phyloP scores from a whole-genome alignment of 2,888 invertebrate genomes.

The Acleris literana region DNA sequence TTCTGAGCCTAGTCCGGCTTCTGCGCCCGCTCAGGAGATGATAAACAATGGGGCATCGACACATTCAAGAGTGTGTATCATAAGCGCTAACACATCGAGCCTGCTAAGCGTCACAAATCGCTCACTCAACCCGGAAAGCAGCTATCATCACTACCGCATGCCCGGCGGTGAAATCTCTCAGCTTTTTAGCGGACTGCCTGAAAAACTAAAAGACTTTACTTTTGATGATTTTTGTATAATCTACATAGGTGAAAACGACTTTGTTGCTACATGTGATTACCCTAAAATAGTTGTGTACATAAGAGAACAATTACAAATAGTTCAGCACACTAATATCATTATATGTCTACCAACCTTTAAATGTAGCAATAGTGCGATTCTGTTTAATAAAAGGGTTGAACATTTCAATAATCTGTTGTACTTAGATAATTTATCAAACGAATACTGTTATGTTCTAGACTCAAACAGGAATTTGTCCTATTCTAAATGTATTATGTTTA shows the following conservation, averaged over 20 bases:
- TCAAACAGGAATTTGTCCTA: slow-evolving; percentile 13
- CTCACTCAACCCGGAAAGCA: too few species aligned
- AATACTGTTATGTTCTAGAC: slow-evolving; percentile 7
- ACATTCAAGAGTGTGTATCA: too few species aligned
- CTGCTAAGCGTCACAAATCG: too few species aligned
- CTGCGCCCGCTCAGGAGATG: not conserved
- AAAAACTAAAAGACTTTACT: slow-evolving; percentile 3
- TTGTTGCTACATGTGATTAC: not conserved
- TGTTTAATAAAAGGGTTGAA: slow-evolving; percentile 13
- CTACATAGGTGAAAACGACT: slow-evolving; percentile 3
- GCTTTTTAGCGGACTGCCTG: not conserved
- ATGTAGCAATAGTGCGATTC: not conserved
- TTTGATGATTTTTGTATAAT: slow-evolving; percentile 1
- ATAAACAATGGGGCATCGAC: not conserved
- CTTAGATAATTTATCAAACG: slow-evolving; percentile 4
- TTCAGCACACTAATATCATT: too few species aligned
- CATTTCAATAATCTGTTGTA: slow-evolving; percentile 10
- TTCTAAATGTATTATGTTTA: slow-evolving; percentile 6
- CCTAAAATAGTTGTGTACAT: slow-evolving; percentile 6
- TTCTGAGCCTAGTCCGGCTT: not conserved
- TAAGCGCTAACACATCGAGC: too few species aligned
- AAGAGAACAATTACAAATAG: not conserved
- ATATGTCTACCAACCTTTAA: too few species aligned
- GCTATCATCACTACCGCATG: not conserved
- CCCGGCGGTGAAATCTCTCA: slow-evolving; percentile 4